Evolutionary conservation across 2,888 invertebrate genomes (phyloP).

Genomic region (Sesia bembeciformis): DNA sequence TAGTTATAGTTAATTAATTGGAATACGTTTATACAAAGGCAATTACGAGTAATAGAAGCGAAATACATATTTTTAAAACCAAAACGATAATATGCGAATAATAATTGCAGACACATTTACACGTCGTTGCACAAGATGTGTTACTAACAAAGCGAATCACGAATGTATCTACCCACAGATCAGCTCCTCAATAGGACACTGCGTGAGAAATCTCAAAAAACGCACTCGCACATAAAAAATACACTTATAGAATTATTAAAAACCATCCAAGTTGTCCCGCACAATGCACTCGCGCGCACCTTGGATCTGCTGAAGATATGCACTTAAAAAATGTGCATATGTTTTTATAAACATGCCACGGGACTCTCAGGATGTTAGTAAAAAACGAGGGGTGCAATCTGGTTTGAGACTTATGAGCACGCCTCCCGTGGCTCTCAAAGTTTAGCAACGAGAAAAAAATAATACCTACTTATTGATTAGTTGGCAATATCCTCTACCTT

Average conservation of each 20-base stretch:
- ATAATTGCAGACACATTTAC: neutral
- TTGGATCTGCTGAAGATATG: constrained; percentile 54
- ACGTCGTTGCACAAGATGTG: constrained; percentile 1
- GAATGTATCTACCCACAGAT: constrained; percentile 75
- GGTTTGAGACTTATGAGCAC: constrained; percentile 8
- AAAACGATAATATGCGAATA: neutral
- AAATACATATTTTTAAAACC: neutral
- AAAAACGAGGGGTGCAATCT: constrained; percentile 45
- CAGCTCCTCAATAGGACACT: constrained; percentile 48
- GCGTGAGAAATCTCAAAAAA: constrained; percentile 73
- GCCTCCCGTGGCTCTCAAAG: constrained; percentile 2
- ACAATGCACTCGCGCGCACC: constrained; percentile 53
- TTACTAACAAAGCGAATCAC: constrained; percentile 34
- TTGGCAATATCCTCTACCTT: neutral
- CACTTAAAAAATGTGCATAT: constrained; percentile 71
- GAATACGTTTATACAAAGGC: too few relatives aligned
- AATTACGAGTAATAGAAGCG: neutral
- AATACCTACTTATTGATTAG: neutral
- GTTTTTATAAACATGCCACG: constrained; percentile 63
- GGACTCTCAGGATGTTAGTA: constrained; percentile 33
- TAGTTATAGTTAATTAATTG: too few relatives aligned
- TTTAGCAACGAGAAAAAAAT: neutral
- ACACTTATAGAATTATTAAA: constrained; percentile 62
- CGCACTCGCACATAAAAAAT: constrained; percentile 60
- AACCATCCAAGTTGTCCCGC: constrained; percentile 59